Evolutionary conservation across 1,140 invertebrate genomes (phyloP).

Genomic region (Danaus plexippus): DNA sequence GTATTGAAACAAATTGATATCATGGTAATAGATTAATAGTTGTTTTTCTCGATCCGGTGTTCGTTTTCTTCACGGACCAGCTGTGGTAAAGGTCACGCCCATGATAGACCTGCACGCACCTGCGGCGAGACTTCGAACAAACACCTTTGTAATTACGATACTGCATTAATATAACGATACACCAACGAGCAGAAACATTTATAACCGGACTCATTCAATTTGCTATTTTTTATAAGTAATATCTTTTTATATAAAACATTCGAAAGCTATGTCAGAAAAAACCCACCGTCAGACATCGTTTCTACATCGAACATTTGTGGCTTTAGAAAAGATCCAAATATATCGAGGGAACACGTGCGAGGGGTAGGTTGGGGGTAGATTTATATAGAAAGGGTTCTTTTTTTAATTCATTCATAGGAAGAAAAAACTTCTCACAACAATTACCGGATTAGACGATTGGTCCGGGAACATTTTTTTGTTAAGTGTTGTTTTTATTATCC

Average conservation of each 20-base stretch:
- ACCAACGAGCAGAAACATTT: slow-evolving; percentile 4
- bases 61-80: slow-evolving; percentile 52
- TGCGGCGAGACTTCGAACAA: slow-evolving; percentile 22
- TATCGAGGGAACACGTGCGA: slow-evolving; percentile 45
- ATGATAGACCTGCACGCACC: slow-evolving; percentile 43
- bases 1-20: slow-evolving; percentile 30
- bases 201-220: slow-evolving; percentile 6
- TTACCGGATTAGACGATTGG: slow-evolving; percentile 50
- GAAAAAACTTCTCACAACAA: slow-evolving; percentile 48
- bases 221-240: slow-evolving; percentile 6
- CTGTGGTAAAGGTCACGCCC: slow-evolving; percentile 61
- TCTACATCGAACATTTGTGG: slow-evolving; percentile 35
- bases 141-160: not conserved
- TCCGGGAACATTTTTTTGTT: no score
- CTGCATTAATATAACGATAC: slow-evolving; percentile 12
- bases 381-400: slow-evolving; percentile 43
- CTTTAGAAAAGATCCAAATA: slow-evolving; percentile 41
- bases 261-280: no score
- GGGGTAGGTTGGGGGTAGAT: slow-evolving; percentile 26
- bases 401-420: slow-evolving; percentile 44
- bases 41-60: slow-evolving; percentile 33
- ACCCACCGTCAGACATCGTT: slow-evolving; percentile 5
- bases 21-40: slow-evolving; percentile 55
- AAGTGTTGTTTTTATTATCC: no score
- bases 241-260: slow-evolving; percentile 12